Evolutionary conservation across 2,113 vertebrate species (phyloP).

Genomic region (Lasiurus cinereus): DNA sequence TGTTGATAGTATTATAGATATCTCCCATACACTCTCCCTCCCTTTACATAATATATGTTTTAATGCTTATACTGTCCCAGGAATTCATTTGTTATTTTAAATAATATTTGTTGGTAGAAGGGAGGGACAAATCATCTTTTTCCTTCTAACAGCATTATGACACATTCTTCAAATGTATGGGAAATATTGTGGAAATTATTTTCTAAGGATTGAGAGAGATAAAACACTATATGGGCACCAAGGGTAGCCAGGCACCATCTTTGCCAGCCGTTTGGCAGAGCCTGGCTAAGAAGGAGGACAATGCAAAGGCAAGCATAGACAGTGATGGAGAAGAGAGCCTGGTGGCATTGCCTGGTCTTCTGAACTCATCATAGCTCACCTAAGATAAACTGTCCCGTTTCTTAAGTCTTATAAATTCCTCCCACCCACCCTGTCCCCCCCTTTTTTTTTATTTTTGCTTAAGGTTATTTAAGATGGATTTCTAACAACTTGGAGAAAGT

Average conservation of each 20-base stretch:
- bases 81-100: slow-evolving; percentile 49
- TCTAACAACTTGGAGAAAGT: slow-evolving; percentile 29
- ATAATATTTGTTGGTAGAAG: not conserved
- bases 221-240: too few species aligned
- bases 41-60: not conserved
- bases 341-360: not conserved
- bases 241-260: not conserved
- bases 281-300: not conserved
- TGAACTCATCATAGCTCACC: not conserved
- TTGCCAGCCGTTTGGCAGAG: not conserved
- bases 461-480: not conserved
- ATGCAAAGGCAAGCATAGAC: not conserved
- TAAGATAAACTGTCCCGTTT: not conserved
- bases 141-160: slow-evolving; percentile 46
- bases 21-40: too few species aligned
- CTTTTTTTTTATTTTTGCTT: not conserved
- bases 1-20: too few species aligned
- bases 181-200: slow-evolving; percentile 49
- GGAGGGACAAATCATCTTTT: not conserved
- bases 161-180: slow-evolving; percentile 58
- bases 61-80: not conserved
- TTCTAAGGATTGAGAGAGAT: slow-evolving; percentile 15
- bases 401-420: not conserved
- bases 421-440: rapidly evolving
- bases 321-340: not conserved